Base-by-base conservation (phyloP, 2,797 vertebrate genomes). In the Naso thynnoides region DNA sequence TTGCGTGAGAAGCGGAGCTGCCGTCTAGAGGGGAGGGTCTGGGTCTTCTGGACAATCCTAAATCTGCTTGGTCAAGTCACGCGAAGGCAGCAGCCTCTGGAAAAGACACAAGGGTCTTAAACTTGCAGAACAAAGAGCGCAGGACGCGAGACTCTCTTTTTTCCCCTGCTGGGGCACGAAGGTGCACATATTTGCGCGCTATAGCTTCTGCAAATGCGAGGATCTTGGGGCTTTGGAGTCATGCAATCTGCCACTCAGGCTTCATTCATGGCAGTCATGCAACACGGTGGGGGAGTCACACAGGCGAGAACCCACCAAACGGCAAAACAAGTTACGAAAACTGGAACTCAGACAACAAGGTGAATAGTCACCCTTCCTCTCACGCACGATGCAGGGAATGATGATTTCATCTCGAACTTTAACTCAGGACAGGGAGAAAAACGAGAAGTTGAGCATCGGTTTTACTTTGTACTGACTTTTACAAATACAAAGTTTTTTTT, bases 41-140 rank as follows among this genome's bases (percentile, higher is more conserved):
- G 81, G 86, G 83, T 93, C 89, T 91, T 86, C 89, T 88, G 91
- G 92, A 94, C 93, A 93, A 93, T 94, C 92, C 91, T 88, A 94
- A 94, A 93, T 94, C 94, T 94, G 89, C 93, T 87, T 82, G 91
- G 89, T 91, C 89, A 93, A 91, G 95, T 95, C 95, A 95, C 95
- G 95, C 95, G 88, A 95, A 94, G 93, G 92, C 88, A 90, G 84
- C 87, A 87, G 90, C 91, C 85, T 88, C 89, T 91, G 91, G 89
- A 93, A 92, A 92, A 93, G 92, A 94, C 90, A 93, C 91, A 91
- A 90, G 88, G 93, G 89, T 92, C 92, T 93, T 92, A 94, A 92
- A 92, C 83, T 77, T 56, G 70, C 76, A 89, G 90, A 94, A 94
- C 92, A 92, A 93, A 94, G 92, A 88, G 75, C 65, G 85, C 80